Conservation (phyloP, 2,797 vertebrate species). For the Eulemur albifrons region DNA sequence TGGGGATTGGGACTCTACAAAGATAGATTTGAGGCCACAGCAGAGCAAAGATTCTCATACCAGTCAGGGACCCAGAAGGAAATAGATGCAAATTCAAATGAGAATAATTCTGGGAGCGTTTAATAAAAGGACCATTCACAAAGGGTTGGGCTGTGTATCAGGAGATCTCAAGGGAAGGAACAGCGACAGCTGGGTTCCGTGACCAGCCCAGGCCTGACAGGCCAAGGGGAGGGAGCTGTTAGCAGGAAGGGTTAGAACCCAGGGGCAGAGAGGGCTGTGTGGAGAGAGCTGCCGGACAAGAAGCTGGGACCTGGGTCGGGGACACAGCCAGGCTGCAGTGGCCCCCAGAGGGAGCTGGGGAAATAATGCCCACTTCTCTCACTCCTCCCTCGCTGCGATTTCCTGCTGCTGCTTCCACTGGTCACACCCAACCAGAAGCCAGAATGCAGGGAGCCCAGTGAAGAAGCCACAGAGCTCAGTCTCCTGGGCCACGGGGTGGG, state of each 20-base stretch:
- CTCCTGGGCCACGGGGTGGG: not conserved
- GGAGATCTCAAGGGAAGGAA: not conserved
- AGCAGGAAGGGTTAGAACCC: not conserved
- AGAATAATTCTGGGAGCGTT: not conserved
- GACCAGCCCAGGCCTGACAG: not conserved
- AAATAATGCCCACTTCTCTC: not conserved
- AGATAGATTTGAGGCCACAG: not conserved
- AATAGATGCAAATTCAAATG: slow-evolving; percentile 20
- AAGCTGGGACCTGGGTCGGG: not conserved
- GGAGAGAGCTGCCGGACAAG: not conserved
- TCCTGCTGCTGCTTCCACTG: not conserved
- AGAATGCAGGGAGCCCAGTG: not conserved
- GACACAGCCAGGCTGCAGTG: not conserved
- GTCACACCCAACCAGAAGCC: not conserved
- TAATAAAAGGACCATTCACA: not conserved
- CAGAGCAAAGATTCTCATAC: not conserved
- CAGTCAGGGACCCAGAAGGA: not conserved
- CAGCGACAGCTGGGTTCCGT: not conserved
- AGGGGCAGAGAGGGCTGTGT: not conserved
- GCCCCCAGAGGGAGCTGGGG: not conserved
- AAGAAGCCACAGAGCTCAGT: not conserved
- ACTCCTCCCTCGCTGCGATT: not conserved
- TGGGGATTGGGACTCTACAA: not conserved
- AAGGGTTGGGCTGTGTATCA: not conserved
- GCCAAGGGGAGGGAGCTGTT: not conserved